Base-by-base conservation (phyloP, 2,113 vertebrate genomes). In the Natator depressus region DNA sequence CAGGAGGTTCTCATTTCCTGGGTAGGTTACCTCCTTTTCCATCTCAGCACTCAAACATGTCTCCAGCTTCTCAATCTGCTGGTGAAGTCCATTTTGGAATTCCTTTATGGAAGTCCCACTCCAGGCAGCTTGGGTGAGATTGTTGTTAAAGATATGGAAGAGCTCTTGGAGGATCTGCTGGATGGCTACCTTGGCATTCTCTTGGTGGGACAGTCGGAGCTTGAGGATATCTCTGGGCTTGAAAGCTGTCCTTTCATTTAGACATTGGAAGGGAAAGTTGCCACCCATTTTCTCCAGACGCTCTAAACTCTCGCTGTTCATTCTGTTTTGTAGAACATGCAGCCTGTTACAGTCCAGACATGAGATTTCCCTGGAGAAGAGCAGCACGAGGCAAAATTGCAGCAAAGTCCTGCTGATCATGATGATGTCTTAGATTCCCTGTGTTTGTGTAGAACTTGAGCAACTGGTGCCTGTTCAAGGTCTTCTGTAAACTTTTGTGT, bases 211-310 rank as follows among this genome's bases (percentile, higher is more conserved):
- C 22, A 13, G 42, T 31, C 50, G 46, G 82, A 57, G 57, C 78
- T 69, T 79, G 42, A 81, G 3, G 27, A 91, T 57, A 59, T 53
- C 91, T 82, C 29, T 92, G 83, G 93, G 42, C 31, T 65, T 16
- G 55, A 97, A 97, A n/a, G 85, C 51, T 46, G 65, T 82, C 85
- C 89, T 88, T 35, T 96, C 78, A 49, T 42, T 19, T 25, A 96
- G 79, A 88, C 95, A 97, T 54, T 82, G 90, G 17, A 79, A 62
- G 25, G 49, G 42, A 42, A 42, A 42, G 42, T 42, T 42, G 42
- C 42, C 42, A 42, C 42, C 42, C 42, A 42, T 42, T 42, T 42
- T 42, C 42, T 42, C 42, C 42, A 42, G 42, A 42, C 5, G 42
- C 42, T 42, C 42, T 2, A 42, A 42, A 42, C 42, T 42, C 42